Base-by-base conservation (phyloP, 2,888 invertebrate genomes). In the Dasypolia templi region DNA sequence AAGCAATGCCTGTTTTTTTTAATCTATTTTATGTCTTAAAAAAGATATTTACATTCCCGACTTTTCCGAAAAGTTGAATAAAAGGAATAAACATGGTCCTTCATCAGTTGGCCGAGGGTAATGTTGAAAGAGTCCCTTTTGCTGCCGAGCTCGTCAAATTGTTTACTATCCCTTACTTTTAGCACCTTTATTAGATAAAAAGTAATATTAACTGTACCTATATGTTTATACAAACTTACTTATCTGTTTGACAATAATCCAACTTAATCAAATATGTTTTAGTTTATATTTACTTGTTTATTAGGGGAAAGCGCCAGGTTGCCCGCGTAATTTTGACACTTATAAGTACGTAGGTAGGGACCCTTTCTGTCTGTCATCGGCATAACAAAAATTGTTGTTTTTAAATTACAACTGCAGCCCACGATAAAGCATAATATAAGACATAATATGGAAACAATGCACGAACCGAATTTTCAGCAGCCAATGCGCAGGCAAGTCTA, bases 401-500 rank as follows among this genome's bases (percentile, higher is more conserved):
- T 51, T 55, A n/a, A 17, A 58, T 32, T 56, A 61, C 12, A 63
- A 58, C 56, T 72, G 46, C 44, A 58, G 22, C 22, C 32, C 19
- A 29, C 55, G 29, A 53, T 65, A 65, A 39, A 58, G 32, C 35
- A 55, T 29, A 32, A 55, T 29, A 32, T 51, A n/a, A 62, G 3
- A 53, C 19, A 66, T 58, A 44, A 67, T 63, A 83, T 69, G 58
- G 39, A 35, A 32, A 58, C 61, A 26, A 69, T 73, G 65, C 67
- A 58, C 22, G 42, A 56, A n/a, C 83, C 2, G 19, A 69, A 83
- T 74, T 83, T 58, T 53, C 67, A 49, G 26, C 39, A 63, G 72
- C 29, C 49, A 35, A 83, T 83, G 82, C 83, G 51, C 19, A 32
- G 49, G 72, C 82, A 83, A 77, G 84, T 39, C 72, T 81, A 53